Base-by-base conservation (phyloP, 2,797 vertebrate genomes). In the Eupleurogrammus muticus region DNA sequence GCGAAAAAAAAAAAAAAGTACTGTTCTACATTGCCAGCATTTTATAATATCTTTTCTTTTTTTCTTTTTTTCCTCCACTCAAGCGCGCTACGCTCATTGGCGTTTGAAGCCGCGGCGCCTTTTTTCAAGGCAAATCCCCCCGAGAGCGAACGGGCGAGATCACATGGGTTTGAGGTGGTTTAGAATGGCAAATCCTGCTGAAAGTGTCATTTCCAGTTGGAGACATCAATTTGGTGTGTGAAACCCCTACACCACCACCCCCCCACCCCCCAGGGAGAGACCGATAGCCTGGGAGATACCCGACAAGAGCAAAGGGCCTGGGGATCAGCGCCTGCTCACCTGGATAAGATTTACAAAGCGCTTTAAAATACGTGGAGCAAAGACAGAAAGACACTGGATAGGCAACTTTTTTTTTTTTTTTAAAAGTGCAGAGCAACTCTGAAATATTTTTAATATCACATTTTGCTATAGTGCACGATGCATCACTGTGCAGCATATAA, bases 141-240 rank as follows among this genome's bases (percentile, higher is more conserved):
- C 24, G 92, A 92, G 92, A 92, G 83, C 76, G 90, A 92, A 89
- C 82, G 88, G 90, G 85, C 88, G 90, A 89, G 90, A 93, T 94
- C 93, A 91, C 91, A 92, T 92, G 89, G 90, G 92, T 92, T 93
- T 92, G 93, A 90, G 90, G 89, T 93, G 94, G 93, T 94, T 95
- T 94, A 91, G 91, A 94, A 94, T 92, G 92, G 92, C 92, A 94
- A 94, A 93, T 94, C 93, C 92, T 92, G 93, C 92, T 92, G 92
- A 92, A 93, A 91, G 92, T 94, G 93, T 92, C 93, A 93, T 94
- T 94, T 93, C 91, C 90, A 90, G 88, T 90, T 83, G 44, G 80
- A 93, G 90, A 91, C 93, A 94, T 93, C 93, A 92, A 94, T 93
- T 93, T 92, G 86, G 91, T 90, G 90, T 88, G 92, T 89, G 92